Conservation (phyloP, 2,888 invertebrate genomes). For the Ochropacha duplaris region DNA sequence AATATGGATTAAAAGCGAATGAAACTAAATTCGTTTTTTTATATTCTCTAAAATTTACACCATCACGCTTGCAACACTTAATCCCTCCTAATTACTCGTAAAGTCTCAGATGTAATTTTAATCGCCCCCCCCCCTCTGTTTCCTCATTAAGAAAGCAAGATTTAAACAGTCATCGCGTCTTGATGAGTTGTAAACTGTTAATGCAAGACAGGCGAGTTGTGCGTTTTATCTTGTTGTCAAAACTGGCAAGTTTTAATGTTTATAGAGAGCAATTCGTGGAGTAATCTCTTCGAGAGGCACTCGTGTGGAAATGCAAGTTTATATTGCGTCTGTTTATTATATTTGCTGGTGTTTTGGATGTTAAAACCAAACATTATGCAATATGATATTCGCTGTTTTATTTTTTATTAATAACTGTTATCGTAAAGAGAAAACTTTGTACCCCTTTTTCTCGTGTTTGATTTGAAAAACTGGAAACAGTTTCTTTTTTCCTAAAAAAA, state of each 20-base stretch:
- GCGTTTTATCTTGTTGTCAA: constrained; percentile 62
- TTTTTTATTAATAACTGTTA: too few species aligned
- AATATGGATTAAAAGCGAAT: too few species aligned
- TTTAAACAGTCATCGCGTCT: constrained; percentile 41
- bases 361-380: not conserved
- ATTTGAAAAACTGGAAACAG: too few species aligned
- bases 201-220: constrained; percentile 31
- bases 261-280: constrained; percentile 40
- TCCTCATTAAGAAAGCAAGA: constrained; percentile 38
- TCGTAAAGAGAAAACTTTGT: too few species aligned
- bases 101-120: constrained; percentile 49
- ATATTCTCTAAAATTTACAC: not conserved
- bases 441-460: too few species aligned
- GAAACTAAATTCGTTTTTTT: not conserved
- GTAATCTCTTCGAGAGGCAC: constrained; percentile 29
- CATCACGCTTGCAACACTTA: constrained; percentile 15
- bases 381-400: too few species aligned
- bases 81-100: constrained; percentile 44
- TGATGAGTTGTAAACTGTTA: constrained; percentile 53
- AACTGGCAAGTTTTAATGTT: constrained; percentile 62
- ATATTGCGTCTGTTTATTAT: not conserved
- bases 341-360: not conserved
- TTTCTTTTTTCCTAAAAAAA: too few species aligned
- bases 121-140: constrained; percentile 29
- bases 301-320: constrained; percentile 16